phyloP scores from a whole-genome alignment of 2,888 invertebrate species.

The Platerodrilus igneus region DNA sequence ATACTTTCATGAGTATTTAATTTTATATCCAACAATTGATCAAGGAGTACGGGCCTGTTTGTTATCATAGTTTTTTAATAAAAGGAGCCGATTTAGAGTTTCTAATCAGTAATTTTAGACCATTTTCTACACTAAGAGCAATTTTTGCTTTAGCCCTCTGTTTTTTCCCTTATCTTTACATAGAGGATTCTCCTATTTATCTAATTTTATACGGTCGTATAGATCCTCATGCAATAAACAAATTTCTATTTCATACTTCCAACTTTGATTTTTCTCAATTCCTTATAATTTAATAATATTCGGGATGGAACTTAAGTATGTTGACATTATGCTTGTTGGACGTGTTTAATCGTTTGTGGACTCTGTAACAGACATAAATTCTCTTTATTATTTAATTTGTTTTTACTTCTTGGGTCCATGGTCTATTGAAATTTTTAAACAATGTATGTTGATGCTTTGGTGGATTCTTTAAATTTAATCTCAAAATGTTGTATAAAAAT shows the following conservation, averaged over 20 bases:
- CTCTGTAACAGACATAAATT: too few relatives aligned
- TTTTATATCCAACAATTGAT: conserved; percentile 1
- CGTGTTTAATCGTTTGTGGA: too few relatives aligned
- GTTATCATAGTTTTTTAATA: background rate
- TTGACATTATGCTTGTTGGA: too few relatives aligned
- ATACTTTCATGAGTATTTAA: conserved; percentile 1
- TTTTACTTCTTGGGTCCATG: too few relatives aligned
- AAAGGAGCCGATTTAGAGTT: background rate
- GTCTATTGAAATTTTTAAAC: too few relatives aligned
- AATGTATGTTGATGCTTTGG: too few relatives aligned
- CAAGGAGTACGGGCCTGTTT: background rate
- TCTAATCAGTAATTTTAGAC: background rate
- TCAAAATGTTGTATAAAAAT: too few relatives aligned
- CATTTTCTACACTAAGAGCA: conserved; percentile 1
- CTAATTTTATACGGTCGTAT: background rate
- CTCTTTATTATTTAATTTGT: too few relatives aligned
- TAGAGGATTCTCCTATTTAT: background rate
- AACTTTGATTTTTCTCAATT: too few relatives aligned
- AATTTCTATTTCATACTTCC: conserved; percentile 4
- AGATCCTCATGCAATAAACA: background rate
- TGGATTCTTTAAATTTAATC: too few relatives aligned
- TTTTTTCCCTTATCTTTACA: background rate
- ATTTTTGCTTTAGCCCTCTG: background rate
- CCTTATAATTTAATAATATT: too few relatives aligned
- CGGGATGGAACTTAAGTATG: too few relatives aligned